Evolutionary conservation across 2,113 vertebrate species (phyloP), one percentile per base, ranked within the genome.

Genomic region (Dicentrarchus labrax): DNA sequence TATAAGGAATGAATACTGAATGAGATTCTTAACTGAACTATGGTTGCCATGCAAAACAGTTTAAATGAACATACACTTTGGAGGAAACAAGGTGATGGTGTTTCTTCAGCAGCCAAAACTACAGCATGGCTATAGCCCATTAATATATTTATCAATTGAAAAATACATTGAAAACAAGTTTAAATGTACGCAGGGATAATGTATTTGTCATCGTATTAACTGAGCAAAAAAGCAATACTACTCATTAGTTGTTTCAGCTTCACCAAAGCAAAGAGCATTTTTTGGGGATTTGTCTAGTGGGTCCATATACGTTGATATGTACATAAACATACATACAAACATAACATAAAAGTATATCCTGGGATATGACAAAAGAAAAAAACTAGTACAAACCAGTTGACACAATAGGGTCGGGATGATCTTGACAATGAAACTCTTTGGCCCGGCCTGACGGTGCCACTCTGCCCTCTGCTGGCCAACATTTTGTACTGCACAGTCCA

Each of bases 401-500:
- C 17, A 8, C 11, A 38, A 30, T 30, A 30, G 30, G 30, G 30
- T 30, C 30, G 30, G 48, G 21, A 2, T 21, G 38, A 76, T 89
- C 83, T 89, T 84, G 83, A 43, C 69, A 3, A 0, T 30, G 11
- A 38, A 1, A 11, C 68, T 79, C 82, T 85, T 76, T 73, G 68
- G 9, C 10, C 39, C 0, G 19, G 7, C 15, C 56, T 15, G 38
- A 0, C 24, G 38, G 78, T 3, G n/a, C 17, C 70, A 73, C 62
- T 9, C 12, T n/a, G 82, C 90, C 85, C 91, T 81, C 93, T 93
- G 76, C 85, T 77, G 92, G 86, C 21, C 2, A 30, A 64, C 73
- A 38, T 1, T 0, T 0, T 0, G 43, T 24, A 78, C 65, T 78
- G 48, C 89, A 72, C 54, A 19, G 12, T 62, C 68, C 53, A 93